Percentiles rank a stretch among this genome's conserved stretches.
phyloP scores from a whole-genome alignment of 2,797 vertebrate species.

The Phrynocephalus guinanensis region DNA sequence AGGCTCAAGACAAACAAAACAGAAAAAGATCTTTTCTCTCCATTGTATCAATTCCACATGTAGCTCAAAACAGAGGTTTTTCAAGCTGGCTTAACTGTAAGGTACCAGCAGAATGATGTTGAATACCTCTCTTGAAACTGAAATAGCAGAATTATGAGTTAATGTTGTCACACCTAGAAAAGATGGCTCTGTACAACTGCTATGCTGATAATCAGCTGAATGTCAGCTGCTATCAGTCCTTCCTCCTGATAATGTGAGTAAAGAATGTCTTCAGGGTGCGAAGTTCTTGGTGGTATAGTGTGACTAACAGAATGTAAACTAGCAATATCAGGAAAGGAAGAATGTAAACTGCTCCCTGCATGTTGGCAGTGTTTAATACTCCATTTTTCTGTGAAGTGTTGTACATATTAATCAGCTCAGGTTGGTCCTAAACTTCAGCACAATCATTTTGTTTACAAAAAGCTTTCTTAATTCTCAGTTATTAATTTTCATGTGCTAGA shows the following conservation, averaged over 20 bases:
- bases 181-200: background rate
- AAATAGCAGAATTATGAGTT: background rate
- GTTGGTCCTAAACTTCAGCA: background rate
- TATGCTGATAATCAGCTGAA: background rate
- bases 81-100: background rate
- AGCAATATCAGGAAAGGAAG: background rate
- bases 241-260: rapidly evolving
- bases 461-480: background rate
- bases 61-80: background rate
- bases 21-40: background rate
- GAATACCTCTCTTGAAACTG: background rate
- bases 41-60: background rate
- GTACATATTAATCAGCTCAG: background rate
- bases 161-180: background rate
- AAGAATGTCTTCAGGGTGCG: background rate
- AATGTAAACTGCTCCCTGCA: background rate
- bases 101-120: background rate
- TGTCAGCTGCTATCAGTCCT: rapidly evolving
- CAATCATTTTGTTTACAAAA: background rate
- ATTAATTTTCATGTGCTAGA: background rate
- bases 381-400: background rate
- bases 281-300: background rate
- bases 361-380: slow-evolving; percentile 17
- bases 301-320: rapidly evolving
- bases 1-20: background rate